phyloP scores from a whole-genome alignment of 2,797 vertebrate species.

The Eulemur rubriventer region DNA sequence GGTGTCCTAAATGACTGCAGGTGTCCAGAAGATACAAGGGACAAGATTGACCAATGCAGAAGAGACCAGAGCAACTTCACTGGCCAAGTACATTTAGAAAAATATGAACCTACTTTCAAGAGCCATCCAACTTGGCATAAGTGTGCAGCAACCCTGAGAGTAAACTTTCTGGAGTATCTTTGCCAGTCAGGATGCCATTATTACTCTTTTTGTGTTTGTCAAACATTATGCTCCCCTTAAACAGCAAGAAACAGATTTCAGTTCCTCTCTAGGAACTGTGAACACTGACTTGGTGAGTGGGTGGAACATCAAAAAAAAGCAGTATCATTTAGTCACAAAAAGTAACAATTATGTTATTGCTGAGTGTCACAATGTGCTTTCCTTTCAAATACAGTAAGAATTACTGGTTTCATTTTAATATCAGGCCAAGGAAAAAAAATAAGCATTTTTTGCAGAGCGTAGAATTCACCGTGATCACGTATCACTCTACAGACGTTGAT shows the following conservation, averaged over 20 bases:
- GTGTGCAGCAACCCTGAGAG: background rate
- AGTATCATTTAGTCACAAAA: conserved; percentile 63
- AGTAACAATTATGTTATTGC: conserved; percentile 65
- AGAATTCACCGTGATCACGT: background rate
- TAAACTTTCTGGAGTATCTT: background rate
- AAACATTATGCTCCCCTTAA: conserved; percentile 59
- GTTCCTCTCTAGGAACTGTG: conserved; percentile 64
- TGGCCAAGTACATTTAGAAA: background rate
- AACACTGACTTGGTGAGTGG: conserved; percentile 59
- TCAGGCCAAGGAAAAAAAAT: conserved; percentile 35
- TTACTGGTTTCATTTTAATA: conserved; percentile 67
- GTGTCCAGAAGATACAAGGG: background rate
- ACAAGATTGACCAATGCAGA: background rate
- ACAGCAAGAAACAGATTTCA: conserved; percentile 61
- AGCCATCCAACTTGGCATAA: background rate
- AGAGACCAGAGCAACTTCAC: background rate
- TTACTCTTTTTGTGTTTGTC: conserved; percentile 45
- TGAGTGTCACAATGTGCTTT: conserved; percentile 60
- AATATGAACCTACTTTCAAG: background rate
- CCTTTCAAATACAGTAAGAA: conserved; percentile 36
- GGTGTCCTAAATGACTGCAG: background rate
- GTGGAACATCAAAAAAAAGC: conserved; percentile 53
- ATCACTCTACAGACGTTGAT: background rate
- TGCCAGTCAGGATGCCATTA: background rate
- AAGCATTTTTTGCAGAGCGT: conserved; percentile 7